Percentiles rank a stretch among this genome's conserved stretches.
Conservation (phyloP, 2,888 invertebrate species). For the Andricus curvator region DNA sequence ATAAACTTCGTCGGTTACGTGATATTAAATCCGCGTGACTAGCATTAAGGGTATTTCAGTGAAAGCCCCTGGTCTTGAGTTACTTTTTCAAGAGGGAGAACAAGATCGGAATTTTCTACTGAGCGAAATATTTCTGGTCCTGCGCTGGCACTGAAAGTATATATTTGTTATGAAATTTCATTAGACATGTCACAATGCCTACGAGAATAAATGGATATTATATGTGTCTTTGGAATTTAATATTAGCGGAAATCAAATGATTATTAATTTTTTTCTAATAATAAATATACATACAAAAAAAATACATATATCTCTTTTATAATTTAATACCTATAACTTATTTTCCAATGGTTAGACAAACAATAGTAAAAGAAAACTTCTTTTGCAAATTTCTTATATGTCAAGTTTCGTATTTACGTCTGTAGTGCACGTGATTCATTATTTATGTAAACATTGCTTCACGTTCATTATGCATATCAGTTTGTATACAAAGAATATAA, state of each 20-base stretch:
- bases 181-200: neutral
- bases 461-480: constrained; percentile 33
- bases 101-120: constrained; percentile 24
- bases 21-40: constrained; percentile 63
- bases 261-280: too few relatives aligned
- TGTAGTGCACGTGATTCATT: constrained; percentile 18
- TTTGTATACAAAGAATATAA: constrained; percentile 29
- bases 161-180: constrained; percentile 30
- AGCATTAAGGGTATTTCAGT: constrained; percentile 48
- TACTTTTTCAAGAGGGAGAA: constrained; percentile 36
- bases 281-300: too few relatives aligned
- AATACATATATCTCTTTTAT: too few relatives aligned
- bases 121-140: neutral
- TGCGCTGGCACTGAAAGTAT: constrained; percentile 11
- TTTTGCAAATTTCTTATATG: neutral
- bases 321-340: neutral
- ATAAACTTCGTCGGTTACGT: constrained; percentile 55
- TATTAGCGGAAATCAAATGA: neutral
- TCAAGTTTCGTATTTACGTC: constrained; percentile 8
- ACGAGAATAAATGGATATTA: neutral
- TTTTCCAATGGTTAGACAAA: neutral
- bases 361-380: neutral
- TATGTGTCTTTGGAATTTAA: neutral
- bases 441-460: constrained; percentile 18
- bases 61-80: constrained; percentile 44